Base-by-base conservation (phyloP, 2,113 vertebrate species). In the Cinclus cinclus region DNA sequence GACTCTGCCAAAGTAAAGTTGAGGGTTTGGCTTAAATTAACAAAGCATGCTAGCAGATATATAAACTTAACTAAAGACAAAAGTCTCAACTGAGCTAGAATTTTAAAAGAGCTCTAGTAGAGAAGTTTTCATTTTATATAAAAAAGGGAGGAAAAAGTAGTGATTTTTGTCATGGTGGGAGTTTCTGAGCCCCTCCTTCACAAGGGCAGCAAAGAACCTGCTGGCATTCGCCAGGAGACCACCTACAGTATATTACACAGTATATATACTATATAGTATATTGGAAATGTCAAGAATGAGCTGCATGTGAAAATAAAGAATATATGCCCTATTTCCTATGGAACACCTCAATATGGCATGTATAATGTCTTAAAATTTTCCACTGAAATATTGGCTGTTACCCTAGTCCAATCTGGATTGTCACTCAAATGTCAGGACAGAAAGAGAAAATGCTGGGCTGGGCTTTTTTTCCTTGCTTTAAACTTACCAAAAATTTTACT, bases 1-100 rank as follows among this genome's bases (percentile, higher is more conserved):
- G 64, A 64, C 35, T 58, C 63, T 92, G 96, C 95, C 96, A 97
- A 97, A 63, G 89, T 94, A 92, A 95, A 96, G 91, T 15, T 96
- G 76, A 94, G 63, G 79, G 82, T 94, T 96, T 95, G 93, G 92
- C 94, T 96, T 70, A 90, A 87, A 94, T 86, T 89, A 93, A 87
- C 25, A 77, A 63, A n/a, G 55, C 46, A 76, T 65, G 84, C 87
- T 91, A 96, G 74, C 82, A 94, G 89, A 96, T 92, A 92, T 6
- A 96, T 80, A 96, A 95, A 96, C 81, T 92, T 93, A 90, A 90
- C 63, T 82, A 81, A 89, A 95, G 55, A 88, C n/a, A 70, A 89
- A 94, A 94, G 63, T 60, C 42, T 91, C 85, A 13, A 15, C 2
- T 91, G 59, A 58, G 31, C 55, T 90, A 80, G 81, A 75, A 90